phyloP scores from a whole-genome alignment of 1,140 invertebrate species.

The Probaryconus sp. region DNA sequence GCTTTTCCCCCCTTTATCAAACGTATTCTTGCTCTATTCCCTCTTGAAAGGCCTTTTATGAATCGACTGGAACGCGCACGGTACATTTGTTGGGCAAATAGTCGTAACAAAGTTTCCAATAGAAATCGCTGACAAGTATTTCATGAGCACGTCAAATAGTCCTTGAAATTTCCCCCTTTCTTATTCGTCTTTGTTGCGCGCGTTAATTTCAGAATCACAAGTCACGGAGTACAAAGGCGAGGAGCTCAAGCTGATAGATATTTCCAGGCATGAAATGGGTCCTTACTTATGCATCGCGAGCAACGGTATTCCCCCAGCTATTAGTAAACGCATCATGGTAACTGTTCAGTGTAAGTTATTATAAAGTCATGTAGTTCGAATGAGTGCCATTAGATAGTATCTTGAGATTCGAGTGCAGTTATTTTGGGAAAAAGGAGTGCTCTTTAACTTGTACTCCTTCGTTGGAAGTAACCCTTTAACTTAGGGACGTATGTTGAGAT shows the following conservation, averaged over 20 bases:
- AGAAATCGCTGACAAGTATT: constrained; percentile 28
- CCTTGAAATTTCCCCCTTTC: constrained; percentile 29
- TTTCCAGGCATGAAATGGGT: constrained; percentile 92
- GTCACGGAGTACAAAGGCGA: constrained; percentile 81
- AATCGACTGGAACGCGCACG: constrained; percentile 18
- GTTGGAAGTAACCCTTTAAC: no score
- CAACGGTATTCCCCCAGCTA: constrained; percentile 87
- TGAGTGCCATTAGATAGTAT: constrained; percentile 34
- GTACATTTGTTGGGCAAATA: constrained; percentile 43
- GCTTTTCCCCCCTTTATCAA: no score
- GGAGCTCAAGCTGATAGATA: constrained; percentile 86
- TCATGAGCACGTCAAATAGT: constrained; percentile 37
- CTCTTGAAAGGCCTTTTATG: constrained; percentile 36
- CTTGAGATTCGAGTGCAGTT: no score
- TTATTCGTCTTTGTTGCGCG: constrained; percentile 43
- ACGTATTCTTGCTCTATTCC: no score
- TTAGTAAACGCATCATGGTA: constrained; percentile 89
- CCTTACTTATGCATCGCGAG: constrained; percentile 92
- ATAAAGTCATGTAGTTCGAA: constrained; percentile 49
- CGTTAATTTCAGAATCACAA: constrained; percentile 56
- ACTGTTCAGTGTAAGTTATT: constrained; percentile 90
- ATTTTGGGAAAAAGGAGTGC: no score
- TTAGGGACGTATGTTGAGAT: no score
- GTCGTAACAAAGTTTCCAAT: constrained; percentile 36
- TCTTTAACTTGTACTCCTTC: no score